Percentiles rank a stretch among this genome's conserved stretches.
These are phyloP conservation scores for Noctua janthe DNA, from an alignment of 2,888 invertebrate genomes.

Conservation along the genomic window DNA sequence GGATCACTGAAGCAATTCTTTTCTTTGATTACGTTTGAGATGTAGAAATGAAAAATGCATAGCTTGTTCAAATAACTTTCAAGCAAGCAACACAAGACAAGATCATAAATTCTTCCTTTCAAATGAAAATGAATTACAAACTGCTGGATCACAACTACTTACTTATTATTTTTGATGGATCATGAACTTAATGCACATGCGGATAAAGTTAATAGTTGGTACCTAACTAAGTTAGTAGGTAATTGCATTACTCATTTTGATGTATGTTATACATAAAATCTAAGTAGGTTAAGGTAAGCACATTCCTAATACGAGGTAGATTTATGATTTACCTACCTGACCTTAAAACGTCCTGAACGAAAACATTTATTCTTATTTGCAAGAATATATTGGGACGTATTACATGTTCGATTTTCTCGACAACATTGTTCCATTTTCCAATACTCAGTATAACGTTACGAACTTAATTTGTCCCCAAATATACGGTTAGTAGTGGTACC, in stretches of 20 bases:
- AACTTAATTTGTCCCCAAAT: constrained; percentile 42
- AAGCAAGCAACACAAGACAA: background rate
- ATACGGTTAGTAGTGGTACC: constrained; percentile 20
- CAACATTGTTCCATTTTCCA: constrained; percentile 8
- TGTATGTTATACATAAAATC: background rate
- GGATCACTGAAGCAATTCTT: constrained; percentile 35
- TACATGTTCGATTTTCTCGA: background rate
- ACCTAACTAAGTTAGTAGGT: background rate
- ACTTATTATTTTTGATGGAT: background rate
- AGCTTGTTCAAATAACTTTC: constrained; percentile 17
- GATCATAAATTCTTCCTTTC: background rate
- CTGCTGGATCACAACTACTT: background rate
- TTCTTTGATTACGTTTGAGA: constrained; percentile 35
- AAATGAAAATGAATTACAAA: background rate
- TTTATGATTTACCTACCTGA: background rate
- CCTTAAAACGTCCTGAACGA: constrained; percentile 8
- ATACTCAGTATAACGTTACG: constrained; percentile 2
- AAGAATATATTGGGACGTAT: background rate
- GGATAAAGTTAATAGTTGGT: background rate
- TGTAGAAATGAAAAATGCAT: constrained; percentile 24
- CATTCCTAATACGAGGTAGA: constrained; percentile 14
- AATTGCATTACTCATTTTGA: background rate
- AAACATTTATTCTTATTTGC: background rate
- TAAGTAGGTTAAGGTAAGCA: constrained; percentile 9
- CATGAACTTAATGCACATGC: background rate